phyloP scores from a whole-genome alignment of 2,888 invertebrate species.

The Microdon myrmicae region DNA sequence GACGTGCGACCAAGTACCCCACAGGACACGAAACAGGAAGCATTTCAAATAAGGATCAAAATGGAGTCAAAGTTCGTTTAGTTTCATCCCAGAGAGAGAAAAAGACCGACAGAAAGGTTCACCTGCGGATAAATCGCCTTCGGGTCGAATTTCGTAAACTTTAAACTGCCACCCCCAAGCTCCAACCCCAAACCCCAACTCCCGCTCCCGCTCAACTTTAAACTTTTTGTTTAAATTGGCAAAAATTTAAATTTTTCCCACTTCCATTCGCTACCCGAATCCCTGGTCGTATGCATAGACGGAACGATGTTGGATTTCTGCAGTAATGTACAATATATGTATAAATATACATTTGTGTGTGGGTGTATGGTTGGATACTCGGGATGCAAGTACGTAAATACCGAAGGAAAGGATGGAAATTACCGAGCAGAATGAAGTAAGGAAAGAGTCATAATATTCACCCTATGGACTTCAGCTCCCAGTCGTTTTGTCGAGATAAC shows the following conservation, averaged over 20 bases:
- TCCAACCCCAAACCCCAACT: not conserved
- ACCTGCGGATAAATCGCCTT: conserved; percentile 37
- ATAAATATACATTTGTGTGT: not conserved
- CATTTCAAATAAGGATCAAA: conserved; percentile 27
- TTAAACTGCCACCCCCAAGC: not conserved
- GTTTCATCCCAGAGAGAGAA: conserved; percentile 9
- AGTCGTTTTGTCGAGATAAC: too few species aligned
- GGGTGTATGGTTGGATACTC: not conserved
- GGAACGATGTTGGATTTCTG: conserved; percentile 15
- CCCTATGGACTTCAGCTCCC: conserved; percentile 1
- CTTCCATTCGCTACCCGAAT: not conserved
- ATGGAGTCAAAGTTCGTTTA: conserved; percentile 42
- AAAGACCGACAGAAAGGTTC: conserved; percentile 11
- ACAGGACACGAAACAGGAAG: conserved; percentile 4
- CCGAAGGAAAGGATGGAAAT: conserved; percentile 34
- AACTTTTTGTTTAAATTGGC: conserved; percentile 47
- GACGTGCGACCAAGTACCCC: not conserved
- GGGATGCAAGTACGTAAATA: conserved; percentile 34
- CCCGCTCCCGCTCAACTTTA: conserved; percentile 19
- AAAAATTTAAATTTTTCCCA: conserved; percentile 38
- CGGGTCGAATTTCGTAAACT: conserved; percentile 14
- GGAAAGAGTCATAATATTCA: conserved; percentile 26
- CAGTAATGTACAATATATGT: conserved; percentile 13
- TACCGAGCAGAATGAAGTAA: conserved; percentile 31
- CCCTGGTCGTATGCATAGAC: conserved; percentile 6